A percentile compares a stretch with the other conserved stretches of the same genome.
Evolutionary conservation across 1,140 invertebrate genomes (phyloP).

Genomic region (Sycobia sp.): DNA sequence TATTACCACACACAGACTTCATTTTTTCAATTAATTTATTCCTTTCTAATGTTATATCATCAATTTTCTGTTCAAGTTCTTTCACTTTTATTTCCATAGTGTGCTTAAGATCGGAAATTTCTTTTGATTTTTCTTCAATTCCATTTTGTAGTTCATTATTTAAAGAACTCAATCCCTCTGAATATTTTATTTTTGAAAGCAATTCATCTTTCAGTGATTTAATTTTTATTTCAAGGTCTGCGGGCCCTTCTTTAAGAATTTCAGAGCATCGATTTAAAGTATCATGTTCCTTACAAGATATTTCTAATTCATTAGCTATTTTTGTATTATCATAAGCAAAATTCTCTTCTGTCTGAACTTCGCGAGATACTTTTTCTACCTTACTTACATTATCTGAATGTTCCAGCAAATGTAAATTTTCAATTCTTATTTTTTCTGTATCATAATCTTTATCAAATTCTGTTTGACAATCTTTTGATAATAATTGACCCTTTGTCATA

Average conservation of each 20-base stretch:
- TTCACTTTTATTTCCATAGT: slow-evolving; percentile 24
- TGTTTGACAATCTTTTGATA: neutral
- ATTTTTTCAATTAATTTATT: slow-evolving; percentile 22
- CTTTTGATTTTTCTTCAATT: slow-evolving; percentile 27
- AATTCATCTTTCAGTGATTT: slow-evolving; percentile 12
- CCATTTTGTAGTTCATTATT: slow-evolving; percentile 35
- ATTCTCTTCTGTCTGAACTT: slow-evolving; percentile 9
- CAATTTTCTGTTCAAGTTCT: slow-evolving; percentile 6
- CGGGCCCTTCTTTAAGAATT: neutral
- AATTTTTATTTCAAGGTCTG: slow-evolving; percentile 1
- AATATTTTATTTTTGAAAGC: slow-evolving; percentile 9
- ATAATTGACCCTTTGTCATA: neutral
- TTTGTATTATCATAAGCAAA: neutral
- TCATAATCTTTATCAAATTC: slow-evolving; percentile 1
- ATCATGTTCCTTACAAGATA: slow-evolving; percentile 1
- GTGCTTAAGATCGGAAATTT: slow-evolving; percentile 21
- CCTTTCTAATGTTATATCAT: slow-evolving; percentile 11
- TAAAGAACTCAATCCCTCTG: slow-evolving; percentile 36
- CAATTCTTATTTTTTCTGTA: slow-evolving; percentile 10
- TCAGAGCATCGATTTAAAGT: neutral
- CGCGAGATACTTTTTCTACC: slow-evolving; percentile 13
- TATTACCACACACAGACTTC: slow-evolving; percentile 1
- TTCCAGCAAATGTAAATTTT: too few relatives aligned
- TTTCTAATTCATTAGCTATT: neutral
- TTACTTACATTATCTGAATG: neutral